These are phyloP conservation scores for Cromileptes altivelis DNA, from an alignment of 2,113 vertebrate genomes.

Conservation along the genomic window DNA sequence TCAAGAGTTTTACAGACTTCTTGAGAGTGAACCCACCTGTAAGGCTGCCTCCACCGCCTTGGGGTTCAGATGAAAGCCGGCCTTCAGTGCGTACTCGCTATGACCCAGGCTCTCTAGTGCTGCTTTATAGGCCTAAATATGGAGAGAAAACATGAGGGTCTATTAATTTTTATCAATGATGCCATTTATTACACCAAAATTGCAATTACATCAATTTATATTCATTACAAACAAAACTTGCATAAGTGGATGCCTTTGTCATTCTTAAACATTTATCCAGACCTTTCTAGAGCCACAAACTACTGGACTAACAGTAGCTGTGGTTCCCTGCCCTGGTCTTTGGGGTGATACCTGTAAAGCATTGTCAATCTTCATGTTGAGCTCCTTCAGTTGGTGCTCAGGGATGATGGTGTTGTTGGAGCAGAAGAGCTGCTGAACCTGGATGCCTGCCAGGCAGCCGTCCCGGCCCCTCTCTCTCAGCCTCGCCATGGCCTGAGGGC, in stretches of 20 bases:
- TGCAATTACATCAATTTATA: too few species aligned
- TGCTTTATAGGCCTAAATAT: slow-evolving; percentile 91
- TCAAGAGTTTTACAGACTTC: not conserved
- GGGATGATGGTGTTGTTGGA: slow-evolving; percentile 94
- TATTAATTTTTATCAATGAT: not conserved
- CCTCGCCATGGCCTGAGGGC: slow-evolving; percentile 90
- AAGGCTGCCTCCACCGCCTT: slow-evolving; percentile 95
- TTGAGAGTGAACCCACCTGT: slow-evolving; percentile 86
- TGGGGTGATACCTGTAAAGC: slow-evolving; percentile 90
- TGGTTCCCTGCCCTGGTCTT: not conserved
- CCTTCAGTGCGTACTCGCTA: slow-evolving; percentile 97
- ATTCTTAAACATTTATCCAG: not conserved
- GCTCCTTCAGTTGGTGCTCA: slow-evolving; percentile 97
- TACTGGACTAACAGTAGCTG: not conserved
- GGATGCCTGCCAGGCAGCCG: slow-evolving; percentile 94
- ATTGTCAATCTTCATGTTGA: slow-evolving; percentile 95
- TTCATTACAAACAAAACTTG: too few species aligned
- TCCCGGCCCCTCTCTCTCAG: slow-evolving; percentile 94
- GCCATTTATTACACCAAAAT: not conserved
- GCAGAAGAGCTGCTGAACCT: slow-evolving; percentile 99
- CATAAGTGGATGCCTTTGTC: not conserved
- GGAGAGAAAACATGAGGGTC: not conserved
- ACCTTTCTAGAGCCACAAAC: not conserved
- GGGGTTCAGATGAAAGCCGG: slow-evolving; percentile 96
- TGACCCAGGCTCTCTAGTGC: slow-evolving; percentile 97